phyloP scores from a whole-genome alignment of 1,140 invertebrate genomes.

The Hypsibius dujardini region DNA sequence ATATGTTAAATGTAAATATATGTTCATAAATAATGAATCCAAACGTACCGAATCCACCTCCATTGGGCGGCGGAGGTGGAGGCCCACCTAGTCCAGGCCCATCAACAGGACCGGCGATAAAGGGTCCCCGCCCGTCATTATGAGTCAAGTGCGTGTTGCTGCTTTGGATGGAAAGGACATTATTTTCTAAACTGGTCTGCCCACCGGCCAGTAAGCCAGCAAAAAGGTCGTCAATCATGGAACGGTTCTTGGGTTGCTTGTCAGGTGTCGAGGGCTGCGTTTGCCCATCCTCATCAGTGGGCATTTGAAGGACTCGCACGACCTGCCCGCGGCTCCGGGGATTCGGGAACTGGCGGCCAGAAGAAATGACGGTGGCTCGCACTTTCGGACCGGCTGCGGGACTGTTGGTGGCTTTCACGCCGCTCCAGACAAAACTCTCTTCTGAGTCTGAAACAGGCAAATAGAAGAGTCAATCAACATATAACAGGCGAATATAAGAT shows the following conservation, averaged over 20 bases:
- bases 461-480: no score
- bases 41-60: not conserved
- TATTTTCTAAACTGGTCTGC: not conserved
- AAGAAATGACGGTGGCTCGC: not conserved
- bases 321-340: not conserved
- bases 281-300: no score
- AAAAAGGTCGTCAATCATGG: not conserved
- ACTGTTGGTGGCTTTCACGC: not conserved
- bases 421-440: not conserved
- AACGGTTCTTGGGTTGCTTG: not conserved
- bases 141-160: slow-evolving; percentile 7
- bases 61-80: not conserved
- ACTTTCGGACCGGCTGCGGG: not conserved
- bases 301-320: no score
- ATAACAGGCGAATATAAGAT: no score
- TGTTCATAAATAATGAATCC: not conserved
- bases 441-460: not conserved
- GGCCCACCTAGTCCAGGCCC: not conserved
- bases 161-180: slow-evolving; percentile 3
- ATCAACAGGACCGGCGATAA: not conserved
- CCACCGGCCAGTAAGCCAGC: not conserved
- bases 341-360: not conserved
- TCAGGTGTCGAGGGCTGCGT: not conserved
- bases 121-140: not conserved
- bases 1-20: no score